Conservation (phyloP, 2,888 invertebrate species). For the Taenaris catops region DNA sequence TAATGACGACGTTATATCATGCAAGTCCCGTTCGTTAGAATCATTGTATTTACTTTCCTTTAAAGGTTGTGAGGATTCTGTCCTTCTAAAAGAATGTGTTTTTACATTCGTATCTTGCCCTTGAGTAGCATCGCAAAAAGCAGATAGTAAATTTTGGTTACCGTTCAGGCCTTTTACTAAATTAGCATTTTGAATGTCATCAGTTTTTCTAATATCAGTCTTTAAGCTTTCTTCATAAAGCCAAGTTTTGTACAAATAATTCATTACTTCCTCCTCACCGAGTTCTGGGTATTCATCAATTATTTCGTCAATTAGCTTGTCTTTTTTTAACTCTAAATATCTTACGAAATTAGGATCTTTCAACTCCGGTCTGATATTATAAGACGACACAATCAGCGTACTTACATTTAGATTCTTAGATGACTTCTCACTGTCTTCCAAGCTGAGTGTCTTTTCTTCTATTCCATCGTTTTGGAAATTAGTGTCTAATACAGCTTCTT, state of each 20-base stretch:
- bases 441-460: neutral
- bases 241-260: slow-evolving; percentile 75
- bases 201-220: slow-evolving; percentile 35
- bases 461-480: neutral
- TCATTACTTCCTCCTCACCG: slow-evolving; percentile 59
- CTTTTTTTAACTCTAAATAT: slow-evolving; percentile 68
- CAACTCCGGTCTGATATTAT: no score
- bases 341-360: slow-evolving; percentile 66
- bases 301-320: slow-evolving; percentile 69
- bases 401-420: no score
- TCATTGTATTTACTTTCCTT: no score
- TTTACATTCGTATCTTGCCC: no score
- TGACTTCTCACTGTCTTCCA: no score
- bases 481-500: neutral
- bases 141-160: no score
- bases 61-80: no score
- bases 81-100: no score
- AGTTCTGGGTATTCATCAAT: slow-evolving; percentile 77
- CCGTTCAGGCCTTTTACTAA: slow-evolving; percentile 55
- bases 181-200: slow-evolving; percentile 45
- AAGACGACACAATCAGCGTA: no score
- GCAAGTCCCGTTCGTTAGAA: no score
- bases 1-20: no score
- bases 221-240: slow-evolving; percentile 46
- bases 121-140: no score